Base-by-base conservation (phyloP, 2,888 invertebrate species). In the Lycaena phlaeas region DNA sequence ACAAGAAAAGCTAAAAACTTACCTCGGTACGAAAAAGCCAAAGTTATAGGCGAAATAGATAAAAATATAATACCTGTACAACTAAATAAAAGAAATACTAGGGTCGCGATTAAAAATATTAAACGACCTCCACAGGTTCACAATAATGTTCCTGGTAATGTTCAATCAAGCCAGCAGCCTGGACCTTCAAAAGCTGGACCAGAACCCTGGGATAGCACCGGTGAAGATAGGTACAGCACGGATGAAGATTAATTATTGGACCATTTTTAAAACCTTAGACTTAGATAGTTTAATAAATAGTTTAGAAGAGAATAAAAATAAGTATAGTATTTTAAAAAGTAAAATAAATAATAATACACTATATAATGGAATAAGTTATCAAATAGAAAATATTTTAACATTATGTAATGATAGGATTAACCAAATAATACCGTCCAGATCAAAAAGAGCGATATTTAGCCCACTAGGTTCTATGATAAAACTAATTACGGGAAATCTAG, bases 1-100 rank as follows among this genome's bases (percentile, higher is more conserved):
- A 49, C 42, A 4, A 40, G 51, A 14, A 48, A 49, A 36, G 48
- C 49, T 3, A 51, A 55, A 26, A 41, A 54, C 17, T 11, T 44
- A 29, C 50, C 54, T 2, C 41, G 54, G 3, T 54, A 46, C n/a
- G 46, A 51, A 27, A 48, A 52, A 27, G 53, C 51, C 2, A 37
- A 42, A 36, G 52, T 50, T 4, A 44, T 30, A 41, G 49, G 52
- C 1, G 37, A 44, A 27, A 26, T 38, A 18, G 25, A 27, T 11
- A 41, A 36, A 10, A 54, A 51, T 30, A 49, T 45, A 11, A 18
- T 49, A 6, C 49, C 43, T 0, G 46, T 48, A n/a, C 10, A 41
- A 26, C 5, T 45, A 15, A 40, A 38, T 4, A 48, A 45, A 22
- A 26, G 44, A 15, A 40, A 41, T 4, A 48, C 44, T 7, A 7